A percentile compares a stretch with the other conserved stretches of the same genome.
Evolutionary conservation across 2,888 invertebrate species (phyloP).

Genomic region (Drosophila yooni): DNA sequence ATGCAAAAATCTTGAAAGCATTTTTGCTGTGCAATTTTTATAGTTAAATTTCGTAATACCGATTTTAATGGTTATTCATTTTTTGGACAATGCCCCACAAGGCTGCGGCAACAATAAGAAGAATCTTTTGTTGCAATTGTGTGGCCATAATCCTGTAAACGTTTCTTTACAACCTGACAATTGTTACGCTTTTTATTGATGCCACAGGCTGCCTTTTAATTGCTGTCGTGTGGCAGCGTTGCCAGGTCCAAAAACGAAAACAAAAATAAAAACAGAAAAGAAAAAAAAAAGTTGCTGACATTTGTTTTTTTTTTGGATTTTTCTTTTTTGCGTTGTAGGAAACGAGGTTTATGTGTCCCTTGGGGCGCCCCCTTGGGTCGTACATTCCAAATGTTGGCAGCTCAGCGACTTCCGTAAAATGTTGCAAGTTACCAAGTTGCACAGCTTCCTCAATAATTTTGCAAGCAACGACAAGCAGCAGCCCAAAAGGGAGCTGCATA

Average conservation of each 20-base stretch:
- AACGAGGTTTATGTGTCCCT: slow-evolving; percentile 2
- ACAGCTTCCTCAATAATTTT: slow-evolving; percentile 15
- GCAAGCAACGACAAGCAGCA: background rate
- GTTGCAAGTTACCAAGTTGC: slow-evolving; percentile 34
- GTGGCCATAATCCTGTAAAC: slow-evolving; percentile 35
- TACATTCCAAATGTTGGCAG: slow-evolving; percentile 45
- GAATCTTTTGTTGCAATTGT: slow-evolving; percentile 5
- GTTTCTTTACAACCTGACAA: slow-evolving; percentile 60
- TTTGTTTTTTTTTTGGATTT: slow-evolving; percentile 27
- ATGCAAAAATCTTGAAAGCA: background rate
- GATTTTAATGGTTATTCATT: background rate
- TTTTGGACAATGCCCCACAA: background rate
- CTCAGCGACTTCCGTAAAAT: slow-evolving; percentile 55
- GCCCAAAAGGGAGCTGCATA: slow-evolving; percentile 14
- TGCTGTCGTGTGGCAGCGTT: slow-evolving; percentile 55
- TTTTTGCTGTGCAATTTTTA: background rate
- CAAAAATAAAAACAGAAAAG: slow-evolving; percentile 30
- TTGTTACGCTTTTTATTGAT: slow-evolving; percentile 62
- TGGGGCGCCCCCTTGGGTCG: slow-evolving; percentile 15
- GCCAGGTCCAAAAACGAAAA: slow-evolving; percentile 36
- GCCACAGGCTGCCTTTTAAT: slow-evolving; percentile 73
- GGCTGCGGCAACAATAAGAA: slow-evolving; percentile 1
- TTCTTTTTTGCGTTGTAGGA: slow-evolving; percentile 6
- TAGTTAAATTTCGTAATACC: background rate
- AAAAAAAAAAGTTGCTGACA: slow-evolving; percentile 20